Percentiles rank a stretch among this genome's conserved stretches.
phyloP scores from a whole-genome alignment of 2,797 vertebrate species.

The Hemibagrus guttatus region DNA sequence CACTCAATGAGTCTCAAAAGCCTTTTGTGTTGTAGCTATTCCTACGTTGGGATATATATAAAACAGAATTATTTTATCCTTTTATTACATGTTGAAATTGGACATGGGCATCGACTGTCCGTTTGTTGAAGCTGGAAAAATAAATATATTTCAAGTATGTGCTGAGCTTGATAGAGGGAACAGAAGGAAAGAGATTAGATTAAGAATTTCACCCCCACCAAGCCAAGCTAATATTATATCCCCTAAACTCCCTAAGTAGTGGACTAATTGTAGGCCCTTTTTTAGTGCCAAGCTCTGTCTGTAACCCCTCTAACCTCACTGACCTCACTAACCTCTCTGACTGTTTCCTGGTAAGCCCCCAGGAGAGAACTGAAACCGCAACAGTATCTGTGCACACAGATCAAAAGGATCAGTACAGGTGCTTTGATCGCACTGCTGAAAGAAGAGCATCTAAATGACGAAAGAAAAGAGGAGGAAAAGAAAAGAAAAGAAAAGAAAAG shows the following conservation, averaged over 20 bases:
- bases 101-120: no score
- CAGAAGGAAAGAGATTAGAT: not conserved
- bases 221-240: slow-evolving; percentile 1
- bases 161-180: not conserved
- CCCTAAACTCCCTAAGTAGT: not conserved
- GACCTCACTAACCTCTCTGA: slow-evolving; percentile 10
- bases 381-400: slow-evolving; percentile 63
- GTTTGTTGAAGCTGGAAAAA: not conserved
- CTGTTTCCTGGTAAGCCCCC: slow-evolving; percentile 38
- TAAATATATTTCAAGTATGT: not conserved
- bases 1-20: not conserved
- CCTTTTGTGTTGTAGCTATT: not conserved
- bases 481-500: slow-evolving; percentile 43
- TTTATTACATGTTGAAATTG: not conserved
- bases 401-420: slow-evolving; percentile 67
- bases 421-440: slow-evolving; percentile 72
- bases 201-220: not conserved
- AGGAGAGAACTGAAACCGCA: slow-evolving; percentile 71
- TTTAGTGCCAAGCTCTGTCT: slow-evolving; percentile 7
- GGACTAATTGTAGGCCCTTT: not conserved
- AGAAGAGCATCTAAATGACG: slow-evolving; percentile 47
- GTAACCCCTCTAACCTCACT: slow-evolving; percentile 6
- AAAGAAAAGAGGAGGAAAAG: slow-evolving; percentile 38
- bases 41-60: not conserved
- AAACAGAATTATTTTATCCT: not conserved